Base-by-base conservation (phyloP, 2,797 vertebrate species). In the Anableps anableps region DNA sequence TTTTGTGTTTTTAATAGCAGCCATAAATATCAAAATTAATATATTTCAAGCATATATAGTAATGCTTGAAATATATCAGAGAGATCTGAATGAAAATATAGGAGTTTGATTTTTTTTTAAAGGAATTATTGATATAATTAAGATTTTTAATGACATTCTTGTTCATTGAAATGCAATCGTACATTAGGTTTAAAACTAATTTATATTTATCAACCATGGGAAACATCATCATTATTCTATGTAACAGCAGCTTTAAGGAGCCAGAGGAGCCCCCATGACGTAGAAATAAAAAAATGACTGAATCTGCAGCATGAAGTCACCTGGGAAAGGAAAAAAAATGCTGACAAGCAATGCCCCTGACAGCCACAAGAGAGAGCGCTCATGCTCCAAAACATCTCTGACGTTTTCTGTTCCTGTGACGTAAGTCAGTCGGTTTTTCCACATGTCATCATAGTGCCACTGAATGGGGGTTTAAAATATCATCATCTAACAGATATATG, bases 361-460 rank as follows among this genome's bases (percentile, higher is more conserved):
- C 26, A 47, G 31, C 62, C 75, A 51, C 75, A n/a, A 68, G 75
- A 47, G 75, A 50, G 51, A 38, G 50, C 19, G 21, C 21, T 38
- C 2, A 5, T 29, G 7, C n/a, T 43, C n/a, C 51, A 58, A 43
- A 45, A 60, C 26, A 0, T 55, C 21, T 38, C n/a, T 34, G 26
- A 72, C 62, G 62, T 23, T 66, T 21, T 50, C 14, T 13, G 34
- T 72, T 72, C 6, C 41, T 66, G 14, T 66, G 62, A 66, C 19
- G 62, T 38, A 23, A 38, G 19, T 4, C 14, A 21, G 62, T 66
- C 34, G 62, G 62, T 11, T 66, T 66, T 66, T 66, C 62, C 34
- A 38, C 34, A 60, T 1, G 34, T 36, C 19, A 23, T 36, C 21
- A 38, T 10, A 38, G 62, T 4, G 62, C 19, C 62, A 36, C 62